Evolutionary conservation across 2,888 invertebrate genomes (phyloP).

Genomic region (Mimas tiliae): DNA sequence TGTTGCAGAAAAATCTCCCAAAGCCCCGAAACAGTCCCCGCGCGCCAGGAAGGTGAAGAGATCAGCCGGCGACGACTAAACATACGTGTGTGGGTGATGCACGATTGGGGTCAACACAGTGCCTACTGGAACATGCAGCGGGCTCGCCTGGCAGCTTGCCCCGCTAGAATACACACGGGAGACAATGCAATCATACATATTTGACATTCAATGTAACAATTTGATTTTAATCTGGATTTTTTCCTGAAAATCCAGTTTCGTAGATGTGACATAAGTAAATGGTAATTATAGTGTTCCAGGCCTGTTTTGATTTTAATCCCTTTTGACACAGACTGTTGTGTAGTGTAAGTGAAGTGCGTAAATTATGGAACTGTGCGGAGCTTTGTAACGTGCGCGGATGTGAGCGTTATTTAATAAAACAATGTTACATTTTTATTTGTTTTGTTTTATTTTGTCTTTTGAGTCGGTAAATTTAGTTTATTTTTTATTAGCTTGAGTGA

Average conservation of each 20-base stretch:
- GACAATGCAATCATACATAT: not conserved
- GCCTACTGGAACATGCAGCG: not conserved
- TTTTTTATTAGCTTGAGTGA: too few species aligned
- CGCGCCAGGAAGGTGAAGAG: slow-evolving; percentile 91
- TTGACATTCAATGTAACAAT: slow-evolving; percentile 2
- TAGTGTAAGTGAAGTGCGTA: slow-evolving; percentile 62
- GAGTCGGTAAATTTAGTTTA: too few species aligned
- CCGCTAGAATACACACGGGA: not conserved
- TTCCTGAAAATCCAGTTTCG: not conserved
- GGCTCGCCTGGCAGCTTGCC: not conserved
- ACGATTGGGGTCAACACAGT: slow-evolving; percentile 13
- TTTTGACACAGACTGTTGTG: slow-evolving; percentile 63
- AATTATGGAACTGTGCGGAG: slow-evolving; percentile 73
- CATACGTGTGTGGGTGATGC: slow-evolving; percentile 7
- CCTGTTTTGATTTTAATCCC: slow-evolving; percentile 69
- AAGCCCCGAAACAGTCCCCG: slow-evolving; percentile 88
- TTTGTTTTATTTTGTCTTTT: slow-evolving; percentile 21
- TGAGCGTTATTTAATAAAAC: slow-evolving; percentile 82
- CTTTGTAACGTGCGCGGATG: slow-evolving; percentile 70
- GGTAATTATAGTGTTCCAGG: slow-evolving; percentile 30
- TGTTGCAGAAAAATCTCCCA: slow-evolving; percentile 89
- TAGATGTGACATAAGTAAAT: not conserved
- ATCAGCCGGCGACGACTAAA: slow-evolving; percentile 88
- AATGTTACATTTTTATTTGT: slow-evolving; percentile 71
- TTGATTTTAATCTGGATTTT: slow-evolving; percentile 4